Percentiles rank a stretch among this genome's conserved stretches.
Evolutionary conservation across 2,888 invertebrate species (phyloP).

Genomic region (Autographa pulchrina): DNA sequence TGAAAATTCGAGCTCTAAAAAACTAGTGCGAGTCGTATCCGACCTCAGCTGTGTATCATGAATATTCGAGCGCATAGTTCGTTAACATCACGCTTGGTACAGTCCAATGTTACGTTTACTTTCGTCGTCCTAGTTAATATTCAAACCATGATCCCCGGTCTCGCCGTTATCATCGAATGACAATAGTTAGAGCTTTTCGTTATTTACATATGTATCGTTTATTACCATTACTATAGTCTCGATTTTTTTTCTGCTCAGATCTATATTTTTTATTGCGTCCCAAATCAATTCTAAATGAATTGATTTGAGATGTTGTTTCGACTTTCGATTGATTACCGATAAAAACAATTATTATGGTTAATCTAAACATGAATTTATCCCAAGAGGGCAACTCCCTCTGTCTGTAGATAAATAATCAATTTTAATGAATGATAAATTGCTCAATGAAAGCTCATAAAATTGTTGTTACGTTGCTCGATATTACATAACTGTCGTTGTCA

Average conservation of each 20-base stretch:
- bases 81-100: constrained; percentile 57
- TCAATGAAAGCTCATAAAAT: not conserved
- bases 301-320: too few species aligned
- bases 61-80: constrained; percentile 35
- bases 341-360: not conserved
- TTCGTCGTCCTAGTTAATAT: constrained; percentile 47
- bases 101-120: constrained; percentile 47
- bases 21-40: constrained; percentile 14
- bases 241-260: constrained; percentile 14
- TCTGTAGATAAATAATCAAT: not conserved
- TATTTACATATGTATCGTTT: constrained; percentile 40
- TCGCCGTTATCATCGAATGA: constrained; percentile 42
- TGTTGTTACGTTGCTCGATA: constrained; percentile 6
- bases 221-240: constrained; percentile 14
- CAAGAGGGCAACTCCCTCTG: not conserved
- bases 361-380: not conserved
- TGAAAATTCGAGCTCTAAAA: not conserved
- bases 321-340: too few species aligned
- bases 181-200: constrained; percentile 43
- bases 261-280: too few species aligned
- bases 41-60: constrained; percentile 23
- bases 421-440: constrained; percentile 4
- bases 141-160: constrained; percentile 41
- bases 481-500: constrained; percentile 29
- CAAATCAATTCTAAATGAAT: too few species aligned